These are phyloP conservation scores for Tipula unca DNA, from an alignment of 2,888 invertebrate genomes.

Conservation along the genomic window DNA sequence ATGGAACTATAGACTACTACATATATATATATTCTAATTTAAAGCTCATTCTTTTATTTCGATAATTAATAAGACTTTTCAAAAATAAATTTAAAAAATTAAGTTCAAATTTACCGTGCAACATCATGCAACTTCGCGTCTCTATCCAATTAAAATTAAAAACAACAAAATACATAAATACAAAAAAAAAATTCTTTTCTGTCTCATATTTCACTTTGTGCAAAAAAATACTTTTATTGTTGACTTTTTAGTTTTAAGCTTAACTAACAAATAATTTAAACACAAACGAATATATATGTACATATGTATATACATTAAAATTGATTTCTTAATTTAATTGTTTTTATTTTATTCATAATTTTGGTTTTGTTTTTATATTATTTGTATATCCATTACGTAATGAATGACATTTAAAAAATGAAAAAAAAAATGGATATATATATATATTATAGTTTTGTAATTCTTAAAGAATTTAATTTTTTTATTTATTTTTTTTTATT, in stretches of 20 bases:
- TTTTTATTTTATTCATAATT: conserved; percentile 14
- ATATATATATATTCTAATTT: no score
- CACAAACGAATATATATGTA: not conserved
- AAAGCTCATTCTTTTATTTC: no score
- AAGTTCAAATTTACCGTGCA: not conserved
- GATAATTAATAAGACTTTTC: no score
- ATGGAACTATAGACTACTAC: no score
- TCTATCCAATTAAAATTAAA: not conserved
- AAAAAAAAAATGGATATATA: not conserved
- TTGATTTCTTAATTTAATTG: conserved; percentile 14
- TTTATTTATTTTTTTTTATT: not conserved
- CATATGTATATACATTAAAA: not conserved
- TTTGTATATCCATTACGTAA: not conserved
- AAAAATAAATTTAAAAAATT: no score
- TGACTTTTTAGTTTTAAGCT: not conserved
- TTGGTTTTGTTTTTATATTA: not conserved
- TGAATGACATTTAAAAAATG: not conserved
- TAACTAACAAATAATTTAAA: conserved; percentile 1
- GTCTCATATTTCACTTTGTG: not conserved
- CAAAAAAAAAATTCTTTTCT: not conserved
- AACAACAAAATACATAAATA: not conserved
- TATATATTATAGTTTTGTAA: conserved; percentile 8
- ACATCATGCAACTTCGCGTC: not conserved
- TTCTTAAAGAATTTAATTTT: not conserved
- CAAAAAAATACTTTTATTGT: not conserved